phyloP scores from a whole-genome alignment of 2,888 invertebrate species.

The Calliphora vomitoria region DNA sequence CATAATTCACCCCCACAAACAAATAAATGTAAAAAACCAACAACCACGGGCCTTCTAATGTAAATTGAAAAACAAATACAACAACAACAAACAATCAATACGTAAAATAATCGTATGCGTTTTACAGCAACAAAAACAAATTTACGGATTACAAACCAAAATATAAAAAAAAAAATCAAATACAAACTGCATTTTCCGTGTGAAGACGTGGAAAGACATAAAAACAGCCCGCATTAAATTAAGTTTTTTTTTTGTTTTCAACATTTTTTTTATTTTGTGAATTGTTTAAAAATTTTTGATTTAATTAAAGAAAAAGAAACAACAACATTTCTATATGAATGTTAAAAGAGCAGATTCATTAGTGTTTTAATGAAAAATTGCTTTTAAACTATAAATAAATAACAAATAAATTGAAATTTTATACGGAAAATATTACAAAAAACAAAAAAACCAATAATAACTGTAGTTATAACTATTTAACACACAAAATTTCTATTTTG shows the following conservation, averaged over 20 bases:
- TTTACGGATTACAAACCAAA: slow-evolving; percentile 11
- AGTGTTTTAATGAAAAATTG: background rate
- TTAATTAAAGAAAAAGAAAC: background rate
- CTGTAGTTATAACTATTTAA: too few relatives aligned
- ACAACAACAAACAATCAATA: slow-evolving; percentile 40
- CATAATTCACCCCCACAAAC: slow-evolving; percentile 65
- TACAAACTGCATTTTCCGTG: slow-evolving; percentile 31
- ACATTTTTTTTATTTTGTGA: slow-evolving; percentile 3
- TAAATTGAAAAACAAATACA: slow-evolving; percentile 36
- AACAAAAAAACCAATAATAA: background rate
- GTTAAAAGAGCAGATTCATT: background rate
- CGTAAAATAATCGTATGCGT: slow-evolving; percentile 43
- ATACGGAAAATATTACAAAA: background rate
- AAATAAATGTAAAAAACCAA: slow-evolving; percentile 38
- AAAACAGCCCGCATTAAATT: slow-evolving; percentile 44
- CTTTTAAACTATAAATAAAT: background rate
- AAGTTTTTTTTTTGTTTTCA: background rate
- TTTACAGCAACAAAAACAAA: slow-evolving; percentile 44
- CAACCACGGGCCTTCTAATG: slow-evolving; percentile 46
- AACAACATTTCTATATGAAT: background rate
- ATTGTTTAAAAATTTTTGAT: background rate
- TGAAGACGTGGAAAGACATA: background rate
- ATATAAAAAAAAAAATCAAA: slow-evolving; percentile 13
- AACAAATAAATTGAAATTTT: slow-evolving; percentile 15
- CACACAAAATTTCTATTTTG: slow-evolving; percentile 11